A percentile compares a stretch with the other conserved stretches of the same genome.
phyloP scores from a whole-genome alignment of 2,797 vertebrate species.

The Acridotheres tristis region DNA sequence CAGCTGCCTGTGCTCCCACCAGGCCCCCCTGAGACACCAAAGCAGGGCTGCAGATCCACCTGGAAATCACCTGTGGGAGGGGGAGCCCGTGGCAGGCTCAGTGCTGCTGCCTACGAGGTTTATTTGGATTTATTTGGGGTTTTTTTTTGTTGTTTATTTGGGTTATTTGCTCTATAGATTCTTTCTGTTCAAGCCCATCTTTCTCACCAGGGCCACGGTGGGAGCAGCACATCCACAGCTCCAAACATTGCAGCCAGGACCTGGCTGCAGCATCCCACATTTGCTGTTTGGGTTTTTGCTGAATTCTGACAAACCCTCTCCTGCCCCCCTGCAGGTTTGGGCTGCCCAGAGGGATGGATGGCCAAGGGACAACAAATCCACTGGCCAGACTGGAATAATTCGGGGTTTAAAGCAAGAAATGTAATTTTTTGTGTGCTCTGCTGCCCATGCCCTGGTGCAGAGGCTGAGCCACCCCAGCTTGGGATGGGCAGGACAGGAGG shows the following conservation, averaged over 20 bases:
- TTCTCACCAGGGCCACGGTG: background rate
- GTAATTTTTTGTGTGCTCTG: background rate
- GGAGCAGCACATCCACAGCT: background rate
- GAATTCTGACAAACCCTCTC: constrained; percentile 46
- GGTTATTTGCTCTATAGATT: background rate
- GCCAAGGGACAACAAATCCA: constrained; percentile 11
- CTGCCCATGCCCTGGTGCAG: background rate
- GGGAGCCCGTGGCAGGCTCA: background rate
- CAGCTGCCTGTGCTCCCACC: background rate
- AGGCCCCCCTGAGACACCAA: background rate
- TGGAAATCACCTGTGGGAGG: background rate
- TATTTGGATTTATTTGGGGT: background rate
- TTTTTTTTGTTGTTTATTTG: background rate
- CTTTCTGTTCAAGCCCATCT: background rate
- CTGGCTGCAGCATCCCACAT: background rate
- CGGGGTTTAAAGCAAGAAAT: background rate
- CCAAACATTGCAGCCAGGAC: constrained; percentile 4
- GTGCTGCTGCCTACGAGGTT: background rate
- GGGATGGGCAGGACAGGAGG: constrained; percentile 5
- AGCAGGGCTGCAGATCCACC: background rate
- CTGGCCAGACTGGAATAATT: background rate
- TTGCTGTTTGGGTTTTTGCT: constrained; percentile 49
- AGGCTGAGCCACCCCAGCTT: background rate
- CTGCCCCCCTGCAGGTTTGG: background rate
- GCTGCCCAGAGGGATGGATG: background rate